Evolutionary conservation across 2,113 vertebrate species (phyloP).

Genomic region (Tetrao urogallus): DNA sequence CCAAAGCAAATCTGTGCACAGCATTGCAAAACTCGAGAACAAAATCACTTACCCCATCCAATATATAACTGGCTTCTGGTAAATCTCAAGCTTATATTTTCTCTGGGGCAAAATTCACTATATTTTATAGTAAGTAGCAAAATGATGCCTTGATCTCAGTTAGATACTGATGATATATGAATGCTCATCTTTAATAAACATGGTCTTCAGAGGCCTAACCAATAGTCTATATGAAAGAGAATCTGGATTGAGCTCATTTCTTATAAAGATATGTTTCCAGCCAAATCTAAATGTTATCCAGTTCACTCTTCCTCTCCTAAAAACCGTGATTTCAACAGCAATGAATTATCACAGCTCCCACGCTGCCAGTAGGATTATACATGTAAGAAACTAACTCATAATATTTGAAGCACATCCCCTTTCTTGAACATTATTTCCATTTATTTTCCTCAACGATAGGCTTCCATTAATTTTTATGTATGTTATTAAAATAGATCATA

Average conservation of each 20-base stretch:
- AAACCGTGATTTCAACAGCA: neutral
- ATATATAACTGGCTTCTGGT: neutral
- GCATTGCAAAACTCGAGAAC: neutral
- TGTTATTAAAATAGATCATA: constrained; percentile 29
- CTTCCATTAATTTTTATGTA: neutral
- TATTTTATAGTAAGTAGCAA: constrained; percentile 24
- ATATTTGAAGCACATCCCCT: constrained; percentile 8
- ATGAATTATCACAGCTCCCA: constrained; percentile 17
- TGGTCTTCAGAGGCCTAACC: neutral
- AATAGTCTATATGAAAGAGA: neutral
- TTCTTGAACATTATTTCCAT: neutral
- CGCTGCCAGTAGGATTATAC: neutral
- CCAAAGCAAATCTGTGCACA: neutral
- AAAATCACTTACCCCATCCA: neutral
- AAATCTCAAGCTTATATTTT: constrained; percentile 4
- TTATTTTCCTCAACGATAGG: neutral
- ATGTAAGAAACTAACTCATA: neutral
- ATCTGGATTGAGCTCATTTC: neutral
- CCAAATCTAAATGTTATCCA: neutral
- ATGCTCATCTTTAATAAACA: constrained; percentile 1
- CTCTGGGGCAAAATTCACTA: neutral
- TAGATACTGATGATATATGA: neutral
- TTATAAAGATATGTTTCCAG: neutral
- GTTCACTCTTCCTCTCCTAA: neutral
- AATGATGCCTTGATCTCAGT: constrained; percentile 37